Evolutionary conservation across 2,113 vertebrate species (phyloP), one percentile per base, ranked within the genome.

Genomic region (Heterotis niloticus): DNA sequence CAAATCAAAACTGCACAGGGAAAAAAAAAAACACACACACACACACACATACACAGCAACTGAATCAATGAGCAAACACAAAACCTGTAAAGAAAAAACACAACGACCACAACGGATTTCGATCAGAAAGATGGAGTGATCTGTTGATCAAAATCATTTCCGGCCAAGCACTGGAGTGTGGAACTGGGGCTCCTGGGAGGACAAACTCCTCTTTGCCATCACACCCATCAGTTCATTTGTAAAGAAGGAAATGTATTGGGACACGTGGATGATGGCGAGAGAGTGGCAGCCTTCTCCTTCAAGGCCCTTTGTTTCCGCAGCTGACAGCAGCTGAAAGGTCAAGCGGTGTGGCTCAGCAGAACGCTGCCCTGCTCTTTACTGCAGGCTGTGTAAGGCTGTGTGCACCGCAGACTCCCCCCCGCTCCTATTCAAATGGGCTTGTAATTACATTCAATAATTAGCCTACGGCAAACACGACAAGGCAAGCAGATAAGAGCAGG

Each of bases 381-480:
- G 59, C 59, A 62, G 59, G 13, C 13, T 17, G 59, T 11, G 20
- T 10, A n/a, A n/a, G n/a, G n/a, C n/a, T n/a, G n/a, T n/a, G 13
- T 13, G 11, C 13, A 10, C 20, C 59, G 20, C 59, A 1, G 59
- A 20, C 71, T 23, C 10, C 23, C 71, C 71, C 52, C 71, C 23
- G 10, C 4, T 51, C n/a, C 34, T 7, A 44, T 44, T 44, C 52
- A 78, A 69, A 74, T 69, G 71, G 75, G 64, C 76, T 78, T 78
- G 76, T 81, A 78, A 81, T 81, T 78, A 81, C 76, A 81, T 78
- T 81, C 64, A 78, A 78, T 81, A 75, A 81, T 81, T 80, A 80
- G 79, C 79, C 18, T 23, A 62, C 54, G 29, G 77, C 65, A 78
- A 81, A 81, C 70, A 75, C 57, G 20, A 52, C 52, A 71, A 28